Percentiles rank a stretch among this genome's conserved stretches.
phyloP scores from a whole-genome alignment of 1,140 invertebrate species.

The Maniola jurtina region DNA sequence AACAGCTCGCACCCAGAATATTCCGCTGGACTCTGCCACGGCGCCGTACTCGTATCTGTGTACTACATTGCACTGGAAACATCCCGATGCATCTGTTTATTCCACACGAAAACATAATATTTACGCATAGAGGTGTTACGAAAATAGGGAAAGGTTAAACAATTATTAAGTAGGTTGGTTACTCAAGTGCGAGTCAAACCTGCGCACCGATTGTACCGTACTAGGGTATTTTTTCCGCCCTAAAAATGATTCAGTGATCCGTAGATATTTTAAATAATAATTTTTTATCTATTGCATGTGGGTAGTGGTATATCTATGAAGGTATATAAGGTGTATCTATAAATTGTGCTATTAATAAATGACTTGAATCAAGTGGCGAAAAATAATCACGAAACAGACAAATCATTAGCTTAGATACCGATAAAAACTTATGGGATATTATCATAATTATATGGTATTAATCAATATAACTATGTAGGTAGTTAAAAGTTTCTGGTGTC shows the following conservation, averaged over 20 bases:
- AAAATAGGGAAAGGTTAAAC: slow-evolving; percentile 30
- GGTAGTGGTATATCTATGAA: no score
- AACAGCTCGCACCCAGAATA: slow-evolving; percentile 61
- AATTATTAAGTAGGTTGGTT: neutral
- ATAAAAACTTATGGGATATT: no score
- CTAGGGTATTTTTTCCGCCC: no score
- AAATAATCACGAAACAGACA: no score
- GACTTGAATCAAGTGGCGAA: no score
- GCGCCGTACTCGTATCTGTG: slow-evolving; percentile 26
- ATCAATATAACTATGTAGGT: slow-evolving; percentile 2
- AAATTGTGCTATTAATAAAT: no score
- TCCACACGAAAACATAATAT: slow-evolving; percentile 40
- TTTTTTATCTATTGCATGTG: no score
- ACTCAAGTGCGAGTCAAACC: neutral
- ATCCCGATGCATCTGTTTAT: slow-evolving; percentile 41
- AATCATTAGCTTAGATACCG: no score
- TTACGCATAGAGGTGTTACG: slow-evolving; percentile 28
- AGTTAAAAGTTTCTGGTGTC: slow-evolving; percentile 28
- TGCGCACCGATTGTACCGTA: no score
- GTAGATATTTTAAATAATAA: no score
- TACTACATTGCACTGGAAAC: slow-evolving; percentile 51
- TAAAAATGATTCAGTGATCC: no score
- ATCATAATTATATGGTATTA: neutral
- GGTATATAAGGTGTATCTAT: no score
- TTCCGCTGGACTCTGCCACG: slow-evolving; percentile 60